Percentiles rank a stretch among this genome's conserved stretches.
Evolutionary conservation across 2,113 vertebrate species (phyloP).

Genomic region (Pterocles gutturalis): DNA sequence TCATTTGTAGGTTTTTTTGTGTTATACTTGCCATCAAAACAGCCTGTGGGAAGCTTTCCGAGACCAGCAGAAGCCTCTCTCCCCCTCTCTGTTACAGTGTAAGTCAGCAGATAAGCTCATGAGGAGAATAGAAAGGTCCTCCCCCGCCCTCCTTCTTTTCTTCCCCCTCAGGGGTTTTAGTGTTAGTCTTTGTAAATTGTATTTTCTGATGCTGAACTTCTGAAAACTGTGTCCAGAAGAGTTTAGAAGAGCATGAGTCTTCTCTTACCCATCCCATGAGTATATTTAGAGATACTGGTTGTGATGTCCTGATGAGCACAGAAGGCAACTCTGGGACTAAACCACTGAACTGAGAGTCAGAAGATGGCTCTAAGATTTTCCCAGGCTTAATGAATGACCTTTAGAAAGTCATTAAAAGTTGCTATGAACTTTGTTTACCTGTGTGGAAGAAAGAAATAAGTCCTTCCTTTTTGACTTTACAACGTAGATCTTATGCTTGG

Average conservation of each 20-base stretch:
- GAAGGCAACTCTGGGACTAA: not conserved
- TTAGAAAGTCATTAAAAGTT: not conserved
- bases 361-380: not conserved
- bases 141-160: not conserved
- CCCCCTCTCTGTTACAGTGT: not conserved
- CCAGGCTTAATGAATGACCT: not conserved
- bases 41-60: slow-evolving; percentile 47
- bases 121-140: slow-evolving; percentile 41
- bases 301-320: not conserved
- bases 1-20: not conserved
- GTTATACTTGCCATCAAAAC: slow-evolving; percentile 47
- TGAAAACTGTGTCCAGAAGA: slow-evolving; percentile 28
- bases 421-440: not conserved
- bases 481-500: not conserved
- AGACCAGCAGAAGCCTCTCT: slow-evolving; percentile 28
- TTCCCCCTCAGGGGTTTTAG: not conserved
- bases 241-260: not conserved
- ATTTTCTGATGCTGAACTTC: slow-evolving; percentile 47
- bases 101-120: slow-evolving; percentile 47
- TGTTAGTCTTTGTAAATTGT: slow-evolving; percentile 47
- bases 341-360: not conserved
- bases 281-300: not conserved
- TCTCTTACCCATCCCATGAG: not conserved
- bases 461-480: not conserved
- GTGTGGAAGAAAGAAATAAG: not conserved